Conservation (phyloP, 1,140 invertebrate genomes). For the Temnothorax nylanderi region DNA sequence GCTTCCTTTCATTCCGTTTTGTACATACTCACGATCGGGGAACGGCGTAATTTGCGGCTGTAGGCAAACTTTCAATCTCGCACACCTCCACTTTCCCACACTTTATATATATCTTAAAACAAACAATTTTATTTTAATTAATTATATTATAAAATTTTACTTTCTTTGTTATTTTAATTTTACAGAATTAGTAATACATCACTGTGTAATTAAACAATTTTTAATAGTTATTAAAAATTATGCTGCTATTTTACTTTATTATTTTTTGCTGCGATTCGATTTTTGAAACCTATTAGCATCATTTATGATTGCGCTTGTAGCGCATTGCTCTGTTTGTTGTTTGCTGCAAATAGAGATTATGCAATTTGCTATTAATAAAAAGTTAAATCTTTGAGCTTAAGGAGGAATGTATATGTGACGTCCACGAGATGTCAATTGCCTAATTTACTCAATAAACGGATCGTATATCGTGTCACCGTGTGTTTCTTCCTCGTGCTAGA, state of each 20-base stretch:
- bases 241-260: background rate
- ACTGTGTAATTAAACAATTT: background rate
- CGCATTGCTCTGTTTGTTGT: background rate
- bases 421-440: background rate
- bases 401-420: background rate
- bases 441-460: constrained; percentile 23
- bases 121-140: constrained; percentile 4
- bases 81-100: background rate
- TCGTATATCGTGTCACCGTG: background rate
- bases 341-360: background rate
- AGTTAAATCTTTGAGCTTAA: background rate
- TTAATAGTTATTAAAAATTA: background rate
- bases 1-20: constrained; percentile 49
- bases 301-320: background rate
- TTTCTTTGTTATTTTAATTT: background rate
- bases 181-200: background rate
- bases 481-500: background rate
- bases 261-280: background rate
- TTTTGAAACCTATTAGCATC: background rate
- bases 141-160: background rate
- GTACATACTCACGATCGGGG: constrained; percentile 21
- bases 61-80: constrained; percentile 33
- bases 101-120: background rate
- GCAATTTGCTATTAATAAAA: background rate
- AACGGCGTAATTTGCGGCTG: constrained; percentile 44